phyloP scores from a whole-genome alignment of 2,888 invertebrate species.

The Hesperia comma region DNA sequence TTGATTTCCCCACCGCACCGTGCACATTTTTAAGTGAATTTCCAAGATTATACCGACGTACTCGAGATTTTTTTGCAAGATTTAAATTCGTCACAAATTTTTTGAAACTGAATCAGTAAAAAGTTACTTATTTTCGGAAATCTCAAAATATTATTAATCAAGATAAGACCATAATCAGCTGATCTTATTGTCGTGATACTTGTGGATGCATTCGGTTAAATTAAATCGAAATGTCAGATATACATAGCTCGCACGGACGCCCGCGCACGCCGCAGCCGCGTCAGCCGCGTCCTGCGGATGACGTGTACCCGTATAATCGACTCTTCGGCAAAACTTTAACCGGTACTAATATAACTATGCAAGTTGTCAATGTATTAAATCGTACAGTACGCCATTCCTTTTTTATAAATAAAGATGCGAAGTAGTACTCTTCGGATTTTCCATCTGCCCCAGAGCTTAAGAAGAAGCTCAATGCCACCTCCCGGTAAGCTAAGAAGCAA shows the following conservation, averaged over 20 bases:
- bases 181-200: constrained; percentile 25
- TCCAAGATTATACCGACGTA: no score
- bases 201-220: constrained; percentile 42
- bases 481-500: no score
- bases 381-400: no score
- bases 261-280: neutral
- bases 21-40: no score
- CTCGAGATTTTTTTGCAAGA: no score
- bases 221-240: constrained; percentile 54
- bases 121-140: neutral
- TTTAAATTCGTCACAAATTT: no score
- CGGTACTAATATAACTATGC: constrained; percentile 10
- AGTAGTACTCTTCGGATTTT: no score
- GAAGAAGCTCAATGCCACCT: no score
- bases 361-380: neutral
- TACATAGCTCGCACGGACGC: constrained; percentile 45
- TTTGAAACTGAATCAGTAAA: no score
- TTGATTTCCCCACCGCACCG: no score
- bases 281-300: constrained; percentile 21
- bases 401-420: no score
- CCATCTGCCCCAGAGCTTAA: no score
- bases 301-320: neutral
- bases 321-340: constrained; percentile 7
- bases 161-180: constrained; percentile 27
- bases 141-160: neutral